phyloP scores from a whole-genome alignment of 2,888 invertebrate species.

The Drosophila seclusa region DNA sequence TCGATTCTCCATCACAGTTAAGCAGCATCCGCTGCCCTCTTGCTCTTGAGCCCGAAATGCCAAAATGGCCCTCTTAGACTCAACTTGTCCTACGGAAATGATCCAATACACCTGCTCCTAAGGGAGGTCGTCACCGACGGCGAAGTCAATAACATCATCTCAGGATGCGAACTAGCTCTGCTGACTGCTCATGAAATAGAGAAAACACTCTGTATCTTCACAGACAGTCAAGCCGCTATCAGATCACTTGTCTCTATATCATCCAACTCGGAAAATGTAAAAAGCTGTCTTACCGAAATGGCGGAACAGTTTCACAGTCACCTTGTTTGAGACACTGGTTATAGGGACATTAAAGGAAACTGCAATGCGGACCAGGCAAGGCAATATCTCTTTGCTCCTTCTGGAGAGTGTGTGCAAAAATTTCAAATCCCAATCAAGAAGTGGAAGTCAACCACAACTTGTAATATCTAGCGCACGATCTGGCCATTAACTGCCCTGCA shows the following conservation, averaged over 20 bases:
- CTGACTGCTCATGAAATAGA: neutral
- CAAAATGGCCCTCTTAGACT: neutral
- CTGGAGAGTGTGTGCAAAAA: neutral
- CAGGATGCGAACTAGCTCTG: neutral
- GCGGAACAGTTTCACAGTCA: neutral
- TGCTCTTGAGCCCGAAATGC: neutral
- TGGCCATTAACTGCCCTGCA: neutral
- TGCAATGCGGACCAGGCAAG: neutral
- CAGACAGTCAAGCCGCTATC: neutral
- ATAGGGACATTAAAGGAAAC: neutral
- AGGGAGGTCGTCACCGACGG: too few species aligned
- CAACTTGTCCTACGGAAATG: neutral
- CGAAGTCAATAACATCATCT: too few species aligned
- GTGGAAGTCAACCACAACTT: neutral
- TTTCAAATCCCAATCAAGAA: neutral
- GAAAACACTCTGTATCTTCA: neutral
- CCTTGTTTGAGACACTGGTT: neutral
- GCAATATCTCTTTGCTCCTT: neutral
- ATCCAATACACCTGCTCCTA: neutral
- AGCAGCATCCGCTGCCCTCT: neutral
- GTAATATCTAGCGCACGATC: neutral
- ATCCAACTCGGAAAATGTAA: neutral
- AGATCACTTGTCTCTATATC: neutral
- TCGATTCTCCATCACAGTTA: neutral
- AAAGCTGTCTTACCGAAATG: neutral